Base-by-base conservation (phyloP, 2,888 invertebrate genomes). In the Cylloceria caligata region DNA sequence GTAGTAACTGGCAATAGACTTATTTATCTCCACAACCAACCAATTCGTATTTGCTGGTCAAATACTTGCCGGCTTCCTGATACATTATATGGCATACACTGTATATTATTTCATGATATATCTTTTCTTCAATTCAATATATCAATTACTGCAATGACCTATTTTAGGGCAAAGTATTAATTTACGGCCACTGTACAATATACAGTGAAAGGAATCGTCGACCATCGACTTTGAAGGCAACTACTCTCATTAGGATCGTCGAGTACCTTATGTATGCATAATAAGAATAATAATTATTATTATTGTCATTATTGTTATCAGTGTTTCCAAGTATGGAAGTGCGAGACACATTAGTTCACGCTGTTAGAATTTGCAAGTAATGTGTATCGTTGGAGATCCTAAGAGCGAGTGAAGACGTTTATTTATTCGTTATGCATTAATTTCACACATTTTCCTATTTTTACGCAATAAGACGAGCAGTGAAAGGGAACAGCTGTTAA, bases 121-220 rank as follows among this genome's bases (percentile, higher is more conserved):
- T 60, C 27, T n/a, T 39, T 24, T n/a, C n/a, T n/a, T n/a, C n/a
- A n/a, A 24, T 52, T 1, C 49, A 13, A 24, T n/a, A 27, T 49
- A 45, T 57, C 16, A 74, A 80, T 80, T 71, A 49, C 67, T 19
- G 34, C 64, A n/a, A n/a, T n/a, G 75, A 71, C 57, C 71, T 42
- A 27, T 24, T 60, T 76, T 80, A 72, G 75, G 71, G 78, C 52
- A 36, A 71, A 57, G 30, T 57, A 30, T 30, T 6, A 7, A 57
- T 57, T 57, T 57, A 27, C 57, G 7, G 30, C 11, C 24, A 19
- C n/a, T 27, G 13, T 30, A 30, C 13, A 13, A 27, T 42, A 55
- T 36, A 45, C n/a, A 27, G 81, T 76, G 71, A 81, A 81, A 81
- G 76, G 81, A 60, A 45, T 60, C 39, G 36, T 42, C 39, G 67